Evolutionary conservation across 2,797 vertebrate genomes (phyloP), one percentile per base, ranked within the genome.

Genomic region (Gallinago solitaria): DNA sequence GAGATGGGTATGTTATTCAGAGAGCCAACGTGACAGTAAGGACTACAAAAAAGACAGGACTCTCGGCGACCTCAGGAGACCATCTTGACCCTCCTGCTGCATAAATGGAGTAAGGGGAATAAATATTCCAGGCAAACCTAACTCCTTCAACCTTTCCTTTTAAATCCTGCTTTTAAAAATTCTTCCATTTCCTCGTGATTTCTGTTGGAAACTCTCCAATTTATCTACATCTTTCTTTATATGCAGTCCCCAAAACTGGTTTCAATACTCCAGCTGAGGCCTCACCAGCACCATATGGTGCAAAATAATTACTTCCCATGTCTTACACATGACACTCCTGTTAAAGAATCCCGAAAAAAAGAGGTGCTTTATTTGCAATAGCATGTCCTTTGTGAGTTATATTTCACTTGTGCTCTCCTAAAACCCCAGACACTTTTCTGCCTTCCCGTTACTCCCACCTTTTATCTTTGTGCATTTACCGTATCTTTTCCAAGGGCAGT

Each of bases 241-340:
- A 89, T 50, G 84, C 91, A 91, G 95, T 93, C 92, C 95, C 93
- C 93, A 80, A 97, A 97, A 96, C 95, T 95, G 93, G 96, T 93
- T 96, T 93, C 95, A 96, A 61, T 97, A 89, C 95, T 96, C 95
- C 96, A 97, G 96, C 96, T 97, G 96, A 96, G 96, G 93, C 95
- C 93, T 95, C 92, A 96, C 90, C 93, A 97, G 93, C 92, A 96
- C 96, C 96, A 96, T 96, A 96, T 96, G 96, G 96, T 95, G 84
- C 92, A 97, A 96, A 96, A 97, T 97, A 97, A 97, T 97, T 97
- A 96, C 95, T 96, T 97, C 93, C 95, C 95, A 97, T 97, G 96
- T 96, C 96, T 97, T 97, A 96, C 96, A 96, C 95, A 94, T 96
- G 95, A 96, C 95, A 97, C 92, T 96, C 84, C 90, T 96, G 96